Percentiles rank a stretch among this genome's conserved stretches.
Evolutionary conservation across 2,888 invertebrate species (phyloP).

Genomic region (Nasonia oneida): DNA sequence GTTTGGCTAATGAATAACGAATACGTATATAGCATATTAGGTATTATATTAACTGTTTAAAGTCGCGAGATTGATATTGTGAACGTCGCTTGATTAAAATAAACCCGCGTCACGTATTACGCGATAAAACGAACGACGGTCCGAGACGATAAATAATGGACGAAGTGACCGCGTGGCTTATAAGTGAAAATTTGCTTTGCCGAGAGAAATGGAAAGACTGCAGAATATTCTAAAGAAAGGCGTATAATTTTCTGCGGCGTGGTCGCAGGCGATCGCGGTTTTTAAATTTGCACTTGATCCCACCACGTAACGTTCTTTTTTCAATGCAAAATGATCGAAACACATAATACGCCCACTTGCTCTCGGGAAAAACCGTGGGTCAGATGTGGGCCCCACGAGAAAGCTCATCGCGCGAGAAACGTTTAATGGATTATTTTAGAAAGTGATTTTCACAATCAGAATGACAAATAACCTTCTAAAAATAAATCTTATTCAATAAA

Average conservation of each 20-base stretch:
- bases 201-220: neutral
- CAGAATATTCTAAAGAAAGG: neutral
- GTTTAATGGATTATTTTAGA: slow-evolving; percentile 26
- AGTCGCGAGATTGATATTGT: neutral
- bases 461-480: neutral
- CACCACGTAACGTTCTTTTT: slow-evolving; percentile 21
- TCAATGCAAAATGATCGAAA: slow-evolving; percentile 3
- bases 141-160: neutral
- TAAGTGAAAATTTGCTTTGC: slow-evolving; percentile 32
- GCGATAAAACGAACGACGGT: neutral
- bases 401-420: neutral
- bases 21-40: no score
- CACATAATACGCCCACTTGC: neutral
- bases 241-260: slow-evolving; percentile 15
- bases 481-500: slow-evolving; percentile 10
- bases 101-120: neutral
- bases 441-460: slow-evolving; percentile 9
- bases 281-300: slow-evolving; percentile 16
- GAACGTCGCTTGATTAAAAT: neutral
- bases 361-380: neutral
- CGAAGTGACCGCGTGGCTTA: neutral
- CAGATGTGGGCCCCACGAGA: slow-evolving; percentile 8
- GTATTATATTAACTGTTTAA: neutral
- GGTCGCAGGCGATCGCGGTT: slow-evolving; percentile 10
- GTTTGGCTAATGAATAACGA: neutral